A percentile compares a stretch with the other conserved stretches of the same genome.
These are phyloP conservation scores for Brassicogethes aeneus DNA, from an alignment of 2,888 invertebrate species.

Conservation along the genomic window DNA sequence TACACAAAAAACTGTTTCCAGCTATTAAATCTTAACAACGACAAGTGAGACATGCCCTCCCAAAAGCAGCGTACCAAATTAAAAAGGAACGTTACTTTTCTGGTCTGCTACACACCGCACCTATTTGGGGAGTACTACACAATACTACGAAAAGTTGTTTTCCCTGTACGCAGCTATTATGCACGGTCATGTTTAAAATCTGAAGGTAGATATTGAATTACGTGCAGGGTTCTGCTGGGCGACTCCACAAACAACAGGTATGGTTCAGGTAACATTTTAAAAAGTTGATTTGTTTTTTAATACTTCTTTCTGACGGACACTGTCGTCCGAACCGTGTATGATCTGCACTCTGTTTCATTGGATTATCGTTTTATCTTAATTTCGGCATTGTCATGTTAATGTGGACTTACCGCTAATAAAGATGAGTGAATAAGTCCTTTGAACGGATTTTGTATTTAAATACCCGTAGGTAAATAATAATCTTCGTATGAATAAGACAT, in stretches of 20 bases:
- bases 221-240: neutral
- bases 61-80: neutral
- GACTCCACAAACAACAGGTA: slow-evolving; percentile 23
- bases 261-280: slow-evolving; percentile 35
- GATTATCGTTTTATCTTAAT: neutral
- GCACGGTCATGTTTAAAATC: neutral
- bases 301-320: slow-evolving; percentile 21
- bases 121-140: slow-evolving; percentile 1
- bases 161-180: neutral
- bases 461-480: neutral
- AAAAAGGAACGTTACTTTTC: neutral
- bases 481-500: neutral
- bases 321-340: slow-evolving; percentile 11
- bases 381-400: neutral
- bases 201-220: neutral
- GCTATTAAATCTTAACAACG: too few species aligned
- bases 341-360: neutral
- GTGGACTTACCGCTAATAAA: neutral
- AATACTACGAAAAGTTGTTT: neutral
- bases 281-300: slow-evolving; percentile 22
- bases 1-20: too few species aligned
- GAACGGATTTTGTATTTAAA: neutral
- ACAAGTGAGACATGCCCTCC: too few species aligned
- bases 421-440: neutral
- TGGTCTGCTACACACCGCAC: neutral